phyloP scores from a whole-genome alignment of 2,113 vertebrate species.

The Galeopterus variegatus region DNA sequence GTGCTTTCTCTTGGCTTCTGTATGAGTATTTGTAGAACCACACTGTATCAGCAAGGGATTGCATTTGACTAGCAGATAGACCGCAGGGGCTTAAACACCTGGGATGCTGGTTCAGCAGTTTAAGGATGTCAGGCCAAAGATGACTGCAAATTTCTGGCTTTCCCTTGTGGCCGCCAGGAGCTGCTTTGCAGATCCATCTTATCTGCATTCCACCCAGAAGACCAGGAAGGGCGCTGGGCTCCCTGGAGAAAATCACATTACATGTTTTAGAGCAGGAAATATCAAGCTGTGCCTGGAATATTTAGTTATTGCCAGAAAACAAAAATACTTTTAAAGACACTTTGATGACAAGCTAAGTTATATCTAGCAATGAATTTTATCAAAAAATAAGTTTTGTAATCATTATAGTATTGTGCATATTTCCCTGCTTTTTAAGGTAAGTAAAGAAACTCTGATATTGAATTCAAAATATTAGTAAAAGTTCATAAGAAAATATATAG shows the following conservation, averaged over 20 bases:
- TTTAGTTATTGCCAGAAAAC: conserved; percentile 7
- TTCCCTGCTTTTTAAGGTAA: neutral
- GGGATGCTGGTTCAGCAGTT: neutral
- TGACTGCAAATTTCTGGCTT: neutral
- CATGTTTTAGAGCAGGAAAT: neutral
- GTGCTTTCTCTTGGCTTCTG: neutral
- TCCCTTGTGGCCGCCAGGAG: neutral
- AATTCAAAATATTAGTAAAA: conserved; percentile 14
- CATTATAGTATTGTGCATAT: neutral
- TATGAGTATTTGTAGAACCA: neutral
- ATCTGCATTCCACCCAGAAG: neutral
- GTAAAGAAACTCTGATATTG: neutral
- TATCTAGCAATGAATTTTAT: conserved; percentile 33
- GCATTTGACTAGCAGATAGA: neutral
- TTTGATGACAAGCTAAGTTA: conserved; percentile 51
- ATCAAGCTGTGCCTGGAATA: neutral
- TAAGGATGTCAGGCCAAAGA: neutral
- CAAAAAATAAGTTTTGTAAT: neutral
- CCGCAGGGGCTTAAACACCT: neutral
- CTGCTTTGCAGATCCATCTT: neutral
- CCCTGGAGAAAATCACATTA: neutral
- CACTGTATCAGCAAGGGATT: neutral
- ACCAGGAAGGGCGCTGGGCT: neutral
- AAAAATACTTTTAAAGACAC: conserved; percentile 37
- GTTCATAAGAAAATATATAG: neutral